Evolutionary conservation across 2,888 invertebrate genomes (phyloP).

Genomic region (Ceratothoa steindachneri): DNA sequence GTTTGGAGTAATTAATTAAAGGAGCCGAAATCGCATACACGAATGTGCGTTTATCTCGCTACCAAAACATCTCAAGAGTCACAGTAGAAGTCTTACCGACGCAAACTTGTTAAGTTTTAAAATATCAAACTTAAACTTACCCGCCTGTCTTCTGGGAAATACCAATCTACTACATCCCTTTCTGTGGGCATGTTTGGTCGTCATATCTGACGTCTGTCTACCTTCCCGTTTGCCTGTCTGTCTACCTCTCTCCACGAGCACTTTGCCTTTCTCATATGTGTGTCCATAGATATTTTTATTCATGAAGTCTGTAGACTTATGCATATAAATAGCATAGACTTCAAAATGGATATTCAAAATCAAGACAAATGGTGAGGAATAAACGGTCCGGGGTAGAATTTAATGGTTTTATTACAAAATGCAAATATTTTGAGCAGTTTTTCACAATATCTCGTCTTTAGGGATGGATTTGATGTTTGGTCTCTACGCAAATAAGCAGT

Average conservation of each 20-base stretch:
- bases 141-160: too few relatives aligned
- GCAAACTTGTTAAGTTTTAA: too few relatives aligned
- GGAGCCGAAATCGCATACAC: too few relatives aligned
- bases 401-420: conserved; percentile 12
- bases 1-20: too few relatives aligned
- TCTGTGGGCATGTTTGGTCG: too few relatives aligned
- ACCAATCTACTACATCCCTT: too few relatives aligned
- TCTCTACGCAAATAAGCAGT: neutral
- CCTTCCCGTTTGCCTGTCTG: neutral
- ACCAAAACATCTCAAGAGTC: too few relatives aligned
- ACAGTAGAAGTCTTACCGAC: too few relatives aligned
- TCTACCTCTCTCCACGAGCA: neutral
- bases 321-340: conserved; percentile 11
- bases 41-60: too few relatives aligned
- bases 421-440: conserved; percentile 10
- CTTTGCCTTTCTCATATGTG: neutral
- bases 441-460: conserved; percentile 10
- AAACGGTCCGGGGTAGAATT: conserved; percentile 6
- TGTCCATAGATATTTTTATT: conserved; percentile 12
- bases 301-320: conserved; percentile 15
- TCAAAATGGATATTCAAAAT: conserved; percentile 15
- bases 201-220: too few relatives aligned
- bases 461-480: neutral
- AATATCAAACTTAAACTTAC: too few relatives aligned
- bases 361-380: neutral